Evolutionary conservation across 1,140 invertebrate genomes (phyloP), one percentile per base, ranked within the genome.

Genomic region (Cryptotermes secundus): DNA sequence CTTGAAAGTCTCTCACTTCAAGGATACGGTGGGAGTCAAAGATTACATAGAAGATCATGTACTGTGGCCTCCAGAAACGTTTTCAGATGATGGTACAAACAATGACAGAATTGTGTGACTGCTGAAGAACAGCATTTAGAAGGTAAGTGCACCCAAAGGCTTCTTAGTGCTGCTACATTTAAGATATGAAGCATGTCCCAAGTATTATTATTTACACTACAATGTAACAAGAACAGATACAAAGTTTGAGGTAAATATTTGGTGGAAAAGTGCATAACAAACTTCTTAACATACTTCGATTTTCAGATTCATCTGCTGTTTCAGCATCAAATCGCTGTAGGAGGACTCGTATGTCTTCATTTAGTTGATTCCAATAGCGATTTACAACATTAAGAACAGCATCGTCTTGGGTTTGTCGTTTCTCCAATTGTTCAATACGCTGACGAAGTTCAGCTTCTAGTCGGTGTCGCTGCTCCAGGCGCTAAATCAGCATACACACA

Each of bases 311-410:
- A 93, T 99, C 97, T 42, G 97, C 96, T 65, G 97, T 98, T 90
- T 99, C 98, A 22, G 97, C 97, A 93, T 99, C 98, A 92, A 99
- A 99, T 87, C 98, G 92, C 89, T 99, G 97, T 85, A 99, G 90
- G 36, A 99, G 89, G 45, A 99, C 95, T 87, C 98, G 91, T 86
- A 99, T 97, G 90, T 99, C 98, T 92, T 99, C 98, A 92, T 99
- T 98, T 24, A 98, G 91, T 88, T 98, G 95, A 91, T 98, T 99
- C 98, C 98, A 99, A 90, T 99, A 99, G 85, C 98, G 92, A 92
- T 99, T 99, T 16, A 99, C 97, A 85, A 99, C 97, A 92, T 98
- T 99, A 19, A 99, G 91, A 24, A 99, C 98, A 86, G 97, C 97
- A 93, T 99, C 98, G 90, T 99, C 98, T 90, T 98, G 97, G 72